Percentiles rank a stretch among this genome's conserved stretches.
Evolutionary conservation across 2,113 vertebrate species (phyloP).

Genomic region (Eclectus roratus): DNA sequence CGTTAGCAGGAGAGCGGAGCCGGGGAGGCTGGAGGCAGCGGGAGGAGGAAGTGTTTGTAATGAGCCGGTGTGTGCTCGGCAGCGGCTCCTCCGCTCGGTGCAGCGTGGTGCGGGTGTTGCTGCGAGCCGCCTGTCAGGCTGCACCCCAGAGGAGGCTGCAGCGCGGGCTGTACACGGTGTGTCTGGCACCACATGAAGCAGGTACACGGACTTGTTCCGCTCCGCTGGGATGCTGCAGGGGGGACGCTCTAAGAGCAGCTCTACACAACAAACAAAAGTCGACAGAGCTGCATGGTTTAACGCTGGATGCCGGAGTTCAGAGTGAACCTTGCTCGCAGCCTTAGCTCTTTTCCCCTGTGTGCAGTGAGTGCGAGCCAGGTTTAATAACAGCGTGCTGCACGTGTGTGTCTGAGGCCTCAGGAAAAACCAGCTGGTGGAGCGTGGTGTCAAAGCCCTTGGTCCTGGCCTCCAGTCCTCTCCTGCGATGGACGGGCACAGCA

Average conservation of each 20-base stretch:
- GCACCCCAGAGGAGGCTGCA: slow-evolving; percentile 15
- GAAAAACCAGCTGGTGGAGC: slow-evolving; percentile 34
- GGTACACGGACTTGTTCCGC: neutral
- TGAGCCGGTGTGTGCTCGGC: neutral
- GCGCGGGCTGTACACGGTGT: neutral
- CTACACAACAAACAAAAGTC: neutral
- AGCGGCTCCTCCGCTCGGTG: neutral
- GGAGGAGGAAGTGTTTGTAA: neutral
- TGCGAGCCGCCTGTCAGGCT: neutral
- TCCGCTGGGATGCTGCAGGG: neutral
- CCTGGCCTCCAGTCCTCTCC: neutral
- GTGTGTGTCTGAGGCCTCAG: slow-evolving; percentile 31
- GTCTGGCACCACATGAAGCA: slow-evolving; percentile 29
- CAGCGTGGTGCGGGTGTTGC: slow-evolving; percentile 1
- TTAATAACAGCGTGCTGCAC: slow-evolving; percentile 25
- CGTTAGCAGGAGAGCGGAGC: neutral
- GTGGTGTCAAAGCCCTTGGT: neutral
- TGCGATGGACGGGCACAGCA: neutral
- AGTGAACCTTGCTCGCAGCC: neutral
- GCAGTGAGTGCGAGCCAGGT: neutral
- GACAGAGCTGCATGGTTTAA: neutral
- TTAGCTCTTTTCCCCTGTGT: neutral
- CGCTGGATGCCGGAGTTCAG: slow-evolving; percentile 7
- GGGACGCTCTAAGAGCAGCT: neutral
- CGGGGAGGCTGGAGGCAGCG: neutral